Evolutionary conservation across 2,888 invertebrate genomes (phyloP).

Genomic region (Phengaris arion): DNA sequence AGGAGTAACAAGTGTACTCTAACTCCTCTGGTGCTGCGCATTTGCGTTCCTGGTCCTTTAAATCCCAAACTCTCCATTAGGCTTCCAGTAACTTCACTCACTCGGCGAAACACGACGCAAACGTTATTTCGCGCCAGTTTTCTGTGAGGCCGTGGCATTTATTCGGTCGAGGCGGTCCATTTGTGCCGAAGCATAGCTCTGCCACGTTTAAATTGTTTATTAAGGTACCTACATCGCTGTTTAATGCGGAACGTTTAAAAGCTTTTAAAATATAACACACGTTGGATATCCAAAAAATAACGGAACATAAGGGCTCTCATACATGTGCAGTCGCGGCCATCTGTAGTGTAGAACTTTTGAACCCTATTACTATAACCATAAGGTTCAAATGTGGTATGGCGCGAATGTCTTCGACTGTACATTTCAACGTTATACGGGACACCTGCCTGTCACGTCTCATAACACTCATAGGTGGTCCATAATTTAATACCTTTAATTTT

Average conservation of each 20-base stretch:
- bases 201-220: no score
- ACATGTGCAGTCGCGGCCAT: not conserved
- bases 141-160: no score
- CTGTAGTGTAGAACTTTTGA: not conserved
- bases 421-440: slow-evolving; percentile 3
- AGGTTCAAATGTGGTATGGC: not conserved
- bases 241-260: not conserved
- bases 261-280: not conserved
- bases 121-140: no score
- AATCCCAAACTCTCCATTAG: no score
- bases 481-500: slow-evolving; percentile 10
- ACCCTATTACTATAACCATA: not conserved
- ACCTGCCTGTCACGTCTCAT: slow-evolving; percentile 18
- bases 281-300: not conserved
- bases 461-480: slow-evolving; percentile 20
- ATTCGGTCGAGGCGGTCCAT: no score
- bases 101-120: no score
- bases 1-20: no score
- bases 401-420: not conserved
- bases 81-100: no score
- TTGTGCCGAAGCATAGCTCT: no score
- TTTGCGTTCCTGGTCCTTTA: no score
- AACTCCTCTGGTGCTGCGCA: no score
- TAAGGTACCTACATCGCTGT: not conserved
- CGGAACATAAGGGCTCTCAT: not conserved